A percentile compares a stretch with the other conserved stretches of the same genome.
Conservation (phyloP, 2,113 vertebrate genomes). For the Pachypanchax playfairii region DNA sequence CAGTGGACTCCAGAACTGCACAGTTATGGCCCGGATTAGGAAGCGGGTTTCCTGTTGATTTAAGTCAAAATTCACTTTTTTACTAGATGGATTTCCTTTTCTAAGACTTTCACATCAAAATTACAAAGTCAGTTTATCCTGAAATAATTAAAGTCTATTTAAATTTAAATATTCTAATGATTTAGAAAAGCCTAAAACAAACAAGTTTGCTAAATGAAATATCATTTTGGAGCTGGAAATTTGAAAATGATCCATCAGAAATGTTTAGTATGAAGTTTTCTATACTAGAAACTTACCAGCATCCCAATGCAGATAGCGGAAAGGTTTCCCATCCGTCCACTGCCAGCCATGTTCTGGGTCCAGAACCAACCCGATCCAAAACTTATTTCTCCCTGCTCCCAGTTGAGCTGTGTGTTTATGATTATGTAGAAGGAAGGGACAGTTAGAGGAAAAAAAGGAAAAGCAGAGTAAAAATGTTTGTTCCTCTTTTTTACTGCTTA, state of each 20-base stretch:
- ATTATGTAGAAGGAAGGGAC: slow-evolving; percentile 34
- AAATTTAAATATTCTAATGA: too few species aligned
- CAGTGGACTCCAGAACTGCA: slow-evolving; percentile 80
- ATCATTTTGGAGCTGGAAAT: too few species aligned
- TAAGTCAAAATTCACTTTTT: neutral
- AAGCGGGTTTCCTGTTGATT: slow-evolving; percentile 84
- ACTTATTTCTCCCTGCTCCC: slow-evolving; percentile 29
- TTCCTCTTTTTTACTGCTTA: slow-evolving; percentile 49
- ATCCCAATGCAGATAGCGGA: slow-evolving; percentile 89
- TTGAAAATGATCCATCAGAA: neutral
- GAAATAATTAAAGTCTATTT: neutral
- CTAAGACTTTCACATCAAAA: neutral
- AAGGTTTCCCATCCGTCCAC: slow-evolving; percentile 85
- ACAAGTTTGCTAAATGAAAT: too few species aligned
- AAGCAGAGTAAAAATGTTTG: slow-evolving; percentile 40
- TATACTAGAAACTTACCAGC: slow-evolving; percentile 78
- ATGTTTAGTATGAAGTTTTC: neutral
- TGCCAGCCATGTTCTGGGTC: slow-evolving; percentile 89
- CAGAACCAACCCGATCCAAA: slow-evolving; percentile 93
- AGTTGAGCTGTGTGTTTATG: slow-evolving; percentile 43
- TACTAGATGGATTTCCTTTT: too few species aligned
- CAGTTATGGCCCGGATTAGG: slow-evolving; percentile 86
- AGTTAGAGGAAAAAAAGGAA: slow-evolving; percentile 4
- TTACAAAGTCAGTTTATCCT: neutral
- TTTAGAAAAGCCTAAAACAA: too few species aligned